Conservation (phyloP, 2,888 invertebrate genomes). For the Rotaria socialis region DNA sequence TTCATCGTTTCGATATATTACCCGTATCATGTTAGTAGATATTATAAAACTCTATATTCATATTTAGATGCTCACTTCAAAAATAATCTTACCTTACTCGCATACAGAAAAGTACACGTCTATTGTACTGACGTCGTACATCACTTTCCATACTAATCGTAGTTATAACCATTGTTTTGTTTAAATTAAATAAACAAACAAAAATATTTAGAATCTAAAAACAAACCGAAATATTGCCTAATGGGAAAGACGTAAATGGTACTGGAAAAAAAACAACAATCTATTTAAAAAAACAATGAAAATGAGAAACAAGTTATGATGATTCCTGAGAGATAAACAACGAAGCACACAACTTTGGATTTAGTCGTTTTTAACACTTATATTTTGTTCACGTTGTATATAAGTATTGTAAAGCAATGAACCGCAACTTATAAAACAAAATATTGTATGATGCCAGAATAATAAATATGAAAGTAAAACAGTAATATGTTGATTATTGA, state of each 20-base stretch:
- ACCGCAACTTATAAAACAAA: neutral
- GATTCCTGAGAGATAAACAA: neutral
- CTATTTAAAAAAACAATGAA: neutral
- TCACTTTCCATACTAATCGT: neutral
- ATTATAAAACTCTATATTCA: too few species aligned
- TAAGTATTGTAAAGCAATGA: slow-evolving; percentile 3
- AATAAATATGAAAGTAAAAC: neutral
- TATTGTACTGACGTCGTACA: slow-evolving; percentile 17
- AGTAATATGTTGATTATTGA: neutral
- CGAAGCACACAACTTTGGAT: neutral
- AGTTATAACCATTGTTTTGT: neutral
- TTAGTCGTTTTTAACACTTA: neutral
- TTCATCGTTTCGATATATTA: too few species aligned
- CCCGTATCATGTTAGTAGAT: too few species aligned
- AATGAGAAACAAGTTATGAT: neutral
- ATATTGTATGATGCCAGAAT: slow-evolving; percentile 24
- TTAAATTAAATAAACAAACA: neutral
- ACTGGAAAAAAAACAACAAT: neutral
- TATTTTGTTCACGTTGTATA: slow-evolving; percentile 21
- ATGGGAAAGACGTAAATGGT: neutral
- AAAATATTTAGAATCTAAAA: neutral
- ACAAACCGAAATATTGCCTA: neutral
- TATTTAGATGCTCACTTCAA: too few species aligned
- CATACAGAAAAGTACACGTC: slow-evolving; percentile 15
- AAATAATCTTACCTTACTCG: neutral